Evolutionary conservation across 1,140 invertebrate genomes (phyloP), one percentile per base, ranked within the genome.

Genomic region (Laupala kohalensis): DNA sequence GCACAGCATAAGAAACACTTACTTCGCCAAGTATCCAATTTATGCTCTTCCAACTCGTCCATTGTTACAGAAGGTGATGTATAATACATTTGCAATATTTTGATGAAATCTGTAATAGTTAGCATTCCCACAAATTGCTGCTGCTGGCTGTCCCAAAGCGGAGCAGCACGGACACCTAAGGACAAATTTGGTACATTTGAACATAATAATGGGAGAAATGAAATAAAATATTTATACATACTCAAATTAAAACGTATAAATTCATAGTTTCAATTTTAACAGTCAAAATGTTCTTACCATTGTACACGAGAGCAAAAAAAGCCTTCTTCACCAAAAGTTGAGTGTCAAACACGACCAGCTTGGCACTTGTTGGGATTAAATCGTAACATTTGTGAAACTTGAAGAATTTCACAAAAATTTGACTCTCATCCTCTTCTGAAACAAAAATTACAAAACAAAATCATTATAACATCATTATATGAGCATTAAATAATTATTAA

Each of bases 21-120:
- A 92, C 91, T 89, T 83, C 95, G 85, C 96, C 96, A 98, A 37
- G 94, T 96, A 77, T 95, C 92, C 76, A 99, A 86, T 80, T 97
- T 94, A 79, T 99, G 97, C 80, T 98, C 95, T 80, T 99, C 97
- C 74, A 99, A 83, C 81, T 99, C 95, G 73, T 95, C 93, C 92
- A 98, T 97, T 71, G 88, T 86, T 72, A 95, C 91, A 75, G 90
- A 87, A 24, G 94, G 92, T 75, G 93, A 94, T 77, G 93, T 96
- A 82, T 98, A 97, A 84, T 98, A 97, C 89, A 96, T 97, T 83
- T 96, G 91, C 68, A 99, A 85, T 78, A 99, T 99, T 82, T 96
- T 95, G 78, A 99, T 99, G 80, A 99, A 99, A 83, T 99, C 98
- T 66, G 98, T 99, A 77, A 99, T 99, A 53, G 98, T 99, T 69